Evolutionary conservation across 2,797 vertebrate species (phyloP), one percentile per base, ranked within the genome.

Genomic region (Phyllotis vaccarum): DNA sequence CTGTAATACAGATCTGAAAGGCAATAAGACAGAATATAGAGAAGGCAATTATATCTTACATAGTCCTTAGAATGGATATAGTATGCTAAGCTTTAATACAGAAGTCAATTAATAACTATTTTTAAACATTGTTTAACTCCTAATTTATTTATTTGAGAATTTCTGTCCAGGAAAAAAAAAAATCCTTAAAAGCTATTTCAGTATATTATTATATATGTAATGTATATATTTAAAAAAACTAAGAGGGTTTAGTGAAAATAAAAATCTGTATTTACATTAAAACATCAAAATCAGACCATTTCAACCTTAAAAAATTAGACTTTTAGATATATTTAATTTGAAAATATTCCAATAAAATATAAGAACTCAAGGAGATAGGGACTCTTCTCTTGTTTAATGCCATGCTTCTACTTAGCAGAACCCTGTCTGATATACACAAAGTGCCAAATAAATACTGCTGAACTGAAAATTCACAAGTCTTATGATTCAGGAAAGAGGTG

Each of bases 1-100:
- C 80, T 86, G 75, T 24, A 95, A 52, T 56, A 70, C 88, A 83
- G 89, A 94, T 76, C 90, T 94, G 91, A 97, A 95, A 72, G 46
- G 29, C 31, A 94, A 82, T 52, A 56, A 56, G 10, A 95, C 64
- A 96, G 10, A 96, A 90, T 68, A 81, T 4, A 37, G 78, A 62
- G n/a, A 95, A 93, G 27, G 31, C 37, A 90, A 94, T 85, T 85
- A 66, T 56, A 86, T 81, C 75, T 46, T 49, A 90, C 92, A 91
- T n/a, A 43, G 11, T 7, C 27, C 70, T 92, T 89, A 86, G 37
- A 40, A 85, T 66, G 16, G 95, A 89, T 81, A 17, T 6, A 89
- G 49, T 66, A 43, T 54, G 16, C 56, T 91, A 34, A 72, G 19
- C 52, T 93, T 82, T 62, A 64, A 75, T 17, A 22, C 21, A 95